Conservation (phyloP, 2,797 vertebrate genomes). For the Esox masquinongy region DNA sequence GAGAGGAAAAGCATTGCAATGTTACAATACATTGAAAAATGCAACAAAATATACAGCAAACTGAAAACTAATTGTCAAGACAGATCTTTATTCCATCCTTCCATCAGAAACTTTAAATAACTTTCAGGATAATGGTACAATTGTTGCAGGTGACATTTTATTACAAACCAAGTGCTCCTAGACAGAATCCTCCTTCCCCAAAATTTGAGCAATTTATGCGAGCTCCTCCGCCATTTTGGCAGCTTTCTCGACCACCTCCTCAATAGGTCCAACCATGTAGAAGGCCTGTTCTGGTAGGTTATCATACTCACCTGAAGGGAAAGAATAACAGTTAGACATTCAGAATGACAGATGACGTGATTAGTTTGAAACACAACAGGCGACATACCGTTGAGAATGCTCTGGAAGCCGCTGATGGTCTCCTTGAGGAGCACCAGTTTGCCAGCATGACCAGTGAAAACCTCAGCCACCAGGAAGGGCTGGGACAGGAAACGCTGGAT, state of each 20-base stretch:
- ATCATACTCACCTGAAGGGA: slow-evolving; percentile 84
- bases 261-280: slow-evolving; percentile 97
- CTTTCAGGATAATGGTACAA: slow-evolving; percentile 71
- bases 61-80: slow-evolving; percentile 59
- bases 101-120: slow-evolving; percentile 79
- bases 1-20: background rate
- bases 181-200: slow-evolving; percentile 31
- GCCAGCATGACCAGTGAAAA: slow-evolving; percentile 94
- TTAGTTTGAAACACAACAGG: background rate
- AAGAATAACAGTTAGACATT: background rate
- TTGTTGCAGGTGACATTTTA: slow-evolving; percentile 69
- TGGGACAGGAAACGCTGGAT: slow-evolving; percentile 97
- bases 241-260: slow-evolving; percentile 92
- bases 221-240: slow-evolving; percentile 92
- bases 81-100: slow-evolving; percentile 74
- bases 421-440: slow-evolving; percentile 95
- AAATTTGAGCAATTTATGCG: slow-evolving; percentile 68
- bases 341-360: background rate
- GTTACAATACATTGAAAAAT: background rate
- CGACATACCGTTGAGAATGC: slow-evolving; percentile 84
- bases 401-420: slow-evolving; percentile 94
- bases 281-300: slow-evolving; percentile 92
- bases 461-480: slow-evolving; percentile 98
- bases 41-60: slow-evolving; percentile 46
- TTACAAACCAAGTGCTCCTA: slow-evolving; percentile 79